Percentiles rank a stretch among this genome's conserved stretches.
phyloP scores from a whole-genome alignment of 2,888 invertebrate genomes.

The Phyllotreta striolata region DNA sequence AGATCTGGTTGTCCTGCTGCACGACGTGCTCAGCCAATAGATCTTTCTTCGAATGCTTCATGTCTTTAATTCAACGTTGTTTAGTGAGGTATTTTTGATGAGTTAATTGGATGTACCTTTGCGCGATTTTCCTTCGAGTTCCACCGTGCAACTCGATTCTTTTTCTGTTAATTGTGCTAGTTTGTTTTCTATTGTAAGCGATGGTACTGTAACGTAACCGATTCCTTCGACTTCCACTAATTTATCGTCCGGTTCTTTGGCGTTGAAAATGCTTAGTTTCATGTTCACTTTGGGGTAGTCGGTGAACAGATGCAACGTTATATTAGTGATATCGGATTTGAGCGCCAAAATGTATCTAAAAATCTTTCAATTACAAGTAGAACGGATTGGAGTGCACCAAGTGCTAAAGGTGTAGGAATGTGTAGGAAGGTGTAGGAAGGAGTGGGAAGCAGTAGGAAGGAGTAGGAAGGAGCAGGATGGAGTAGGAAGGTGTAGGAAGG shows the following conservation, averaged over 20 bases:
- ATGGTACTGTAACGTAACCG: conserved; percentile 35
- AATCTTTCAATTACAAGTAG: not conserved
- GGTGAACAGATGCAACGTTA: conserved; percentile 39
- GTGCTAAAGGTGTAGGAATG: no score
- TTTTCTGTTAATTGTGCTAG: not conserved
- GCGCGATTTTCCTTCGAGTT: not conserved
- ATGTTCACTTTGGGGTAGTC: conserved; percentile 35
- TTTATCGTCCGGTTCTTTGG: conserved; percentile 28
- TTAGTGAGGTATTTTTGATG: not conserved
- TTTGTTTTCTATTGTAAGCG: not conserved
- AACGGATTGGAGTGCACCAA: not conserved
- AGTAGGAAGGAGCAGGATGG: no score
- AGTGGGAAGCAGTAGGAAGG: no score
- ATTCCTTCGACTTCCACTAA: conserved; percentile 32
- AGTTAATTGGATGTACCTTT: not conserved
- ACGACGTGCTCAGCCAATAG: not conserved
- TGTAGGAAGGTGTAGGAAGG: no score
- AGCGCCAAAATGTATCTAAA: conserved; percentile 22
- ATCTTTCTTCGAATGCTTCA: not conserved
- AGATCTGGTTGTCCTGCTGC: no score
- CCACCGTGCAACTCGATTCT: not conserved
- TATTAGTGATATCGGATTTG: conserved; percentile 22
- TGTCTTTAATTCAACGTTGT: not conserved
- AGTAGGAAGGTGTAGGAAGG: no score
- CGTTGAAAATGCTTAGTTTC: conserved; percentile 37